phyloP scores from a whole-genome alignment of 2,888 invertebrate genomes.

The Pocota personata region DNA sequence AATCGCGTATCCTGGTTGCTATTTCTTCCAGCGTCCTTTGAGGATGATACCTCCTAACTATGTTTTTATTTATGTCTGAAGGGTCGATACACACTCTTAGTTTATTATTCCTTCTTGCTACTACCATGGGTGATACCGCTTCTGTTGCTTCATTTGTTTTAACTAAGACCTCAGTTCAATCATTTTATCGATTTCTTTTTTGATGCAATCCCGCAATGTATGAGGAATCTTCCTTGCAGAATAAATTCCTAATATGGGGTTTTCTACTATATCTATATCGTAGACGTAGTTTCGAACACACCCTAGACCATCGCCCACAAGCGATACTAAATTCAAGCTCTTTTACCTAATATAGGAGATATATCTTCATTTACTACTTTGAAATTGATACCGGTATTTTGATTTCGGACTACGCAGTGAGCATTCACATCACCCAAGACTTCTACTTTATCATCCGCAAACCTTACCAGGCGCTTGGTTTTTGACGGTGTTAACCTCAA shows the following conservation, averaged over 20 bases:
- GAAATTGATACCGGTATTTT: no score
- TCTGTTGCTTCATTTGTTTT: neutral
- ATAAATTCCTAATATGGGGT: conserved; percentile 21
- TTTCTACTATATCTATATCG: conserved; percentile 44
- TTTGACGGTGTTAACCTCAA: no score
- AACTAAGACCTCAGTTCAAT: neutral
- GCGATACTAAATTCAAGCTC: neutral
- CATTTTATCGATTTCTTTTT: neutral
- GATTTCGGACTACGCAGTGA: no score
- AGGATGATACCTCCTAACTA: neutral
- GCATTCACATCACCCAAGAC: no score
- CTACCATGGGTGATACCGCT: neutral
- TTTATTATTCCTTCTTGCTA: neutral
- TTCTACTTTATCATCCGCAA: no score
- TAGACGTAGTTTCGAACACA: conserved; percentile 57
- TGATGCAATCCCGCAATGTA: neutral
- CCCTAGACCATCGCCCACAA: conserved; percentile 15
- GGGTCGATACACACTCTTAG: neutral
- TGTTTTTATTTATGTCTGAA: neutral
- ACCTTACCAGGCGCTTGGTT: no score
- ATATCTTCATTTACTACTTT: no score
- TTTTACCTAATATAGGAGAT: conserved; percentile 1
- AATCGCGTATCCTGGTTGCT: neutral
- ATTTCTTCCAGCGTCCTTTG: neutral
- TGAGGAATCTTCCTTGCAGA: conserved; percentile 26